Conservation (phyloP, 1,140 invertebrate genomes). For the Drosophila kikkawai region DNA sequence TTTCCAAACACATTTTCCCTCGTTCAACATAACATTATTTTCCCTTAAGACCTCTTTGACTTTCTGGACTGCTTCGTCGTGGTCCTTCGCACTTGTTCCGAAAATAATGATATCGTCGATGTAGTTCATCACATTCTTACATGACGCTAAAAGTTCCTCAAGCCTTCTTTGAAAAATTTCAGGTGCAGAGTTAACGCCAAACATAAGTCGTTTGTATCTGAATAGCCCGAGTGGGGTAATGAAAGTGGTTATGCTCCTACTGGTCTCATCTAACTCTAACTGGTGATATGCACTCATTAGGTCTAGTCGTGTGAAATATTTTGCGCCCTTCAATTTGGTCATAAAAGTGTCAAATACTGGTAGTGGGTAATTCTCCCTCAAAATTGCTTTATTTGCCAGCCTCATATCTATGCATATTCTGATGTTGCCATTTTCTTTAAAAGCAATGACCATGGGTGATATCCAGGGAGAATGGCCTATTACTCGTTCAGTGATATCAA, state of each 20-base stretch:
- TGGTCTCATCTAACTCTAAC: background rate
- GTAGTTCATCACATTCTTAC: background rate
- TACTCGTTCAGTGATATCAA: constrained; percentile 59
- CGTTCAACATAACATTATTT: no score
- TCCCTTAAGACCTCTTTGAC: no score
- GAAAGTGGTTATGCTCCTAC: background rate
- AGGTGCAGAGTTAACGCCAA: background rate
- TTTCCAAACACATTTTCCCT: no score
- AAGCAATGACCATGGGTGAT: constrained; percentile 35
- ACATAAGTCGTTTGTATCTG: constrained; percentile 13
- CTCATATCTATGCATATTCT: constrained; percentile 49
- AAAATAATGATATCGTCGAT: background rate
- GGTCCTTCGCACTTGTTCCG: no score
- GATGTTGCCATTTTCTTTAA: constrained; percentile 38
- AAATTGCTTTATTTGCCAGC: constrained; percentile 33
- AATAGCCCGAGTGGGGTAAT: constrained; percentile 10
- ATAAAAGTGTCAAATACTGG: constrained; percentile 28
- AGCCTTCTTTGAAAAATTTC: background rate
- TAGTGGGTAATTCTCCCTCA: constrained; percentile 40
- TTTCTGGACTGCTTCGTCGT: no score
- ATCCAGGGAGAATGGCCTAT: constrained; percentile 42
- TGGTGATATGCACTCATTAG: no score
- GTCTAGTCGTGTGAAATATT: no score
- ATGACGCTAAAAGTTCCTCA: background rate
- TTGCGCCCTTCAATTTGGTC: no score